Percentiles rank a stretch among this genome's conserved stretches.
Conservation (phyloP, 2,888 invertebrate genomes). For the Brachyptera risi region DNA sequence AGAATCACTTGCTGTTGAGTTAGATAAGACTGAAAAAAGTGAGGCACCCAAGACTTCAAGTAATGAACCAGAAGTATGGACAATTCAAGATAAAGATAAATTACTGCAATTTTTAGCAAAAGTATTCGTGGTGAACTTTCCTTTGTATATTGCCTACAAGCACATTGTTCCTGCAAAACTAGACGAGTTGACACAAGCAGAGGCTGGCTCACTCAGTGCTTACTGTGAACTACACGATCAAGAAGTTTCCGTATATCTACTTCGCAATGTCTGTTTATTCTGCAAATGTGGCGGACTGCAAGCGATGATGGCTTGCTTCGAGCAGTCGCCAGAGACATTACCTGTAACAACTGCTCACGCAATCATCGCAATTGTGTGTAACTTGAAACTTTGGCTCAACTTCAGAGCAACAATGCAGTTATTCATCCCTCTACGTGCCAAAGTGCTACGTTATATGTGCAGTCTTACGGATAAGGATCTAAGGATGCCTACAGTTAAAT, state of each 20-base stretch:
- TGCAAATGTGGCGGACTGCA: slow-evolving; percentile 55
- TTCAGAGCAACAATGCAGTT: slow-evolving; percentile 84
- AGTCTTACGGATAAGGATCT: slow-evolving; percentile 88
- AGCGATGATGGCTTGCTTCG: slow-evolving; percentile 81
- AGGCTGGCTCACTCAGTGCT: slow-evolving; percentile 70
- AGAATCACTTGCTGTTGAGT: no score
- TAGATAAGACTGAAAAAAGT: slow-evolving; percentile 24
- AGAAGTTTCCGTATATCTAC: slow-evolving; percentile 84
- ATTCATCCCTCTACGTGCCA: slow-evolving; percentile 80
- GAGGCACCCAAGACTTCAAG: slow-evolving; percentile 23
- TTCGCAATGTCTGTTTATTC: slow-evolving; percentile 90
- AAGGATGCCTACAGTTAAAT: slow-evolving; percentile 80
- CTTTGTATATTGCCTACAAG: slow-evolving; percentile 75
- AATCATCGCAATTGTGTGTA: slow-evolving; percentile 86
- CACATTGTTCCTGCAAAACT: slow-evolving; percentile 62
- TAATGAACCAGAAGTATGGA: slow-evolving; percentile 51
- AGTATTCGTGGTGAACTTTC: slow-evolving; percentile 51
- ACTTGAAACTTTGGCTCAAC: slow-evolving; percentile 91
- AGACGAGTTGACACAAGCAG: slow-evolving; percentile 80
- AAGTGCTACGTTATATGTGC: slow-evolving; percentile 90
- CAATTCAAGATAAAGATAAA: slow-evolving; percentile 80
- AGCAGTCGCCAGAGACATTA: slow-evolving; percentile 66
- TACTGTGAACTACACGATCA: slow-evolving; percentile 92
- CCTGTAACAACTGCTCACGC: slow-evolving; percentile 88
- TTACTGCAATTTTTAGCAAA: slow-evolving; percentile 84